Evolutionary conservation across 2,113 vertebrate genomes (phyloP), one percentile per base, ranked within the genome.

Genomic region (Oncorhynchus gorbuscha): DNA sequence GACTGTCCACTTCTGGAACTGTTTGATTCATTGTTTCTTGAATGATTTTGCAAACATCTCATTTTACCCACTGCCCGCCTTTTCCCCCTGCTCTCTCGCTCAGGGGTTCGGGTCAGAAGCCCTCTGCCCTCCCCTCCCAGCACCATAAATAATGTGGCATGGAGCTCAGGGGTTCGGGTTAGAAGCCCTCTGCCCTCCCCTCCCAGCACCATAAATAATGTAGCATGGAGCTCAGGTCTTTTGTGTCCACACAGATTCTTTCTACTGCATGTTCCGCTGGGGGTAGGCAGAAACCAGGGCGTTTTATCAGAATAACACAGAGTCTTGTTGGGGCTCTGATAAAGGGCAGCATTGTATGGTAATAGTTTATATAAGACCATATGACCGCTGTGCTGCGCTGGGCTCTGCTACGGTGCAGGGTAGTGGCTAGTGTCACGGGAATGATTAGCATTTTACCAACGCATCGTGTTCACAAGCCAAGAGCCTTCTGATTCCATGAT

Each of bases 241-340:
- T 92, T 94, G 92, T 94, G 93, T 94, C 92, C 93, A 94, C 94
- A 94, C 93, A 94, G 93, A 94, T 94, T 94, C 93, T 88, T 94
- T 89, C 91, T 92, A 91, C 87, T 84, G 86, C 85, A 67, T 26
- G 51, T 93, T 92, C 87, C 82, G 87, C 86, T 71, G 24, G 90
- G 93, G 94, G 97, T 98, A 93, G 97, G 97, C 93, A 96, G 96
- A 97, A 96, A 94, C 97, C 93, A 92, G 94, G 95, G 95, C 94
- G 88, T 96, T 96, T 96, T 94, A 96, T 96, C 94, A 94, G 96
- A 97, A 97, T 97, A 96, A 94, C 95, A 94, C 95, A 96, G 95
- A 93, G 94, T 94, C 95, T 97, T 98, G 96, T 98, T 97, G 88
- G 88, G 79, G 78, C 91, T 73, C 79, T 45, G 92, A 94, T 95